Base-by-base conservation (phyloP, 2,113 vertebrate genomes). In the Hystrix cristata region DNA sequence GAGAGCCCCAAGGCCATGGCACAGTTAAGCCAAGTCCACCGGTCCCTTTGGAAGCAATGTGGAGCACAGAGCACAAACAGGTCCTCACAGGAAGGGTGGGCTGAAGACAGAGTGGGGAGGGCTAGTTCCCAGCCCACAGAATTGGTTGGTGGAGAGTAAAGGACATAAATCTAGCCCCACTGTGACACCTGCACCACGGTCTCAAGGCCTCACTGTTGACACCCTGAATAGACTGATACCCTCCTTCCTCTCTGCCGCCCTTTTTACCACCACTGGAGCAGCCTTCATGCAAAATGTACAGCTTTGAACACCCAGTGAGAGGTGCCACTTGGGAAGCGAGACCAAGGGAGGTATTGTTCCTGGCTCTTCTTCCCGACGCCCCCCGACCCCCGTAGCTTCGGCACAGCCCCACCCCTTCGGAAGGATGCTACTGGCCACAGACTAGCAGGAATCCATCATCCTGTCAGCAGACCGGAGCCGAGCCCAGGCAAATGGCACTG, bases 381-480 rank as follows among this genome's bases (percentile, higher is more conserved):
- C 5, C 62, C 55, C 69, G 59, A 65, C n/a, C 38, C 5, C 62
- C 55, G 64, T 59, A 65, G 12, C 34, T 48, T 15, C 48, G 78
- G 71, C 48, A 53, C 1, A 43, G 38, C 34, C 18, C 51, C 57
- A 27, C 95, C 7, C 43, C 84, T 67, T 21, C 9, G 43, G 46
- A 27, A 69, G 69, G 13, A 2, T 51, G 59, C 59, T 31, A 29
- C 2, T 69, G 83, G 59, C 15, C 46, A 38, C 71, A 31, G 12
- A 69, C 51, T 51, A 79, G 31, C 80, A 89, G 43, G 60, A 97
- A 78, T 43, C 46, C 69, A 65, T 88, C 71, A 88, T 78, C 60
- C 57, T 80, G 1, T 72, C 16, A 93, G 94, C 53, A 78, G 60
- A 92, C 46, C 16, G 60, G 87, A 76, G 55, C 87, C 13, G 21